phyloP scores from a whole-genome alignment of 2,797 vertebrate species.

The Decapterus maruadsi region DNA sequence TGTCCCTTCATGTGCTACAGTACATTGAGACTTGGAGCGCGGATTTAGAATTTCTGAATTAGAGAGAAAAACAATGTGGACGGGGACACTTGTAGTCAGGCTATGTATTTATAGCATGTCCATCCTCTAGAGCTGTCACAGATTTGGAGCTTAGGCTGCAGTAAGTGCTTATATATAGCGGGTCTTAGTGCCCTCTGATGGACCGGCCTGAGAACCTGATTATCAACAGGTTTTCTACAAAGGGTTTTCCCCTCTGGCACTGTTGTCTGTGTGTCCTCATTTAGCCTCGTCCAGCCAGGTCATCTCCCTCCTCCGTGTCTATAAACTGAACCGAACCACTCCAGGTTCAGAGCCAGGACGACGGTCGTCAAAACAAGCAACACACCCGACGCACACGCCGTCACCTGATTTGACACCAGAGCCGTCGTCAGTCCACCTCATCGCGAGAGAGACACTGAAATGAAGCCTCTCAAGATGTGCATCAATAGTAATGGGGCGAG shows the following conservation, averaged over 20 bases:
- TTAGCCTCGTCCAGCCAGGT: slow-evolving; percentile 21
- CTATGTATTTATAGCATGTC: slow-evolving; percentile 75
- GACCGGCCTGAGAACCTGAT: slow-evolving; percentile 58
- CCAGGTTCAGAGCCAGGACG: slow-evolving; percentile 27
- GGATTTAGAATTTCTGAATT: slow-evolving; percentile 70
- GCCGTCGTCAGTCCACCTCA: slow-evolving; percentile 28
- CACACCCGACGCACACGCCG: slow-evolving; percentile 6
- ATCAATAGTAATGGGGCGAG: slow-evolving; percentile 68
- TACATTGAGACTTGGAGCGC: slow-evolving; percentile 33
- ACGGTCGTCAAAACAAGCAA: slow-evolving; percentile 28
- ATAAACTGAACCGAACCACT: slow-evolving; percentile 45
- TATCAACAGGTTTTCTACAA: slow-evolving; percentile 59
- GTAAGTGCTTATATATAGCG: slow-evolving; percentile 78
- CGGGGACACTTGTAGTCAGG: slow-evolving; percentile 50
- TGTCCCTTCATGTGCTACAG: slow-evolving; percentile 16
- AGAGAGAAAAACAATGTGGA: slow-evolving; percentile 56
- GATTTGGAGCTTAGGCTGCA: slow-evolving; percentile 77
- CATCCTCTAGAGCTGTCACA: slow-evolving; percentile 70
- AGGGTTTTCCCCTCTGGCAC: slow-evolving; percentile 41
- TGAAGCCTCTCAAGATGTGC: slow-evolving; percentile 53
- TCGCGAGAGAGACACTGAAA: slow-evolving; percentile 44
- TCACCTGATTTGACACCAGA: slow-evolving; percentile 68
- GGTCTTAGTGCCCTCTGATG: slow-evolving; percentile 71
- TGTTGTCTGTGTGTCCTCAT: slow-evolving; percentile 41
- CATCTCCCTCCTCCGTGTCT: slow-evolving; percentile 27